phyloP scores from a whole-genome alignment of 2,797 vertebrate species.

The Pangasius larnaudii region DNA sequence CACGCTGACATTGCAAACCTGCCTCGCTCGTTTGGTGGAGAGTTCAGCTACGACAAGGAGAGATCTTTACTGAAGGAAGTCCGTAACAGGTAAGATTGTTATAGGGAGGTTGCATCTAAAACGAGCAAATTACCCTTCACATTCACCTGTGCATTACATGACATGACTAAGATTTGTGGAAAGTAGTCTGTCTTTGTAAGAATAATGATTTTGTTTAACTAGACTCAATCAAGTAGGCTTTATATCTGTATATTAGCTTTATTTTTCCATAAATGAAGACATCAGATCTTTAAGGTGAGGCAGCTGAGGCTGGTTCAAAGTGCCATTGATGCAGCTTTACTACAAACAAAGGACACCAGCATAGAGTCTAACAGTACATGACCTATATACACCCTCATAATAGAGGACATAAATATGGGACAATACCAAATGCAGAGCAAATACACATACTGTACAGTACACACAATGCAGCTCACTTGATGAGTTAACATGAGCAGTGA shows the following conservation, averaged over 20 bases:
- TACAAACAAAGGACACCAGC: background rate
- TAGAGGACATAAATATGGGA: background rate
- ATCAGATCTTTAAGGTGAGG: background rate
- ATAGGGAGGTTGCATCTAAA: background rate
- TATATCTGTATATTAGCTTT: background rate
- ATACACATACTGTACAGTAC: background rate
- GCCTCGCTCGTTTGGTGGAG: constrained; percentile 87
- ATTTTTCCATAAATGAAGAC: background rate
- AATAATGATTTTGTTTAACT: background rate
- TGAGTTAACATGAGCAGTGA: background rate
- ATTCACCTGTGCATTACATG: background rate
- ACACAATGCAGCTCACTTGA: background rate
- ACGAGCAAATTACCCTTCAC: background rate
- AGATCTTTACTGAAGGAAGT: constrained; percentile 87
- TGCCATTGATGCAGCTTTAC: background rate
- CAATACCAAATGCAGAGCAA: background rate
- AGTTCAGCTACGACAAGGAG: constrained; percentile 94
- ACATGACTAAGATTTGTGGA: background rate
- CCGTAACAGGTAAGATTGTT: constrained; percentile 82
- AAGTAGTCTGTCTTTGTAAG: background rate
- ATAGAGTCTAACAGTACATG: background rate
- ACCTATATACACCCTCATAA: background rate
- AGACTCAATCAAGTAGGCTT: background rate
- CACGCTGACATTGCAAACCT: constrained; percentile 94
- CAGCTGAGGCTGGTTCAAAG: background rate